phyloP scores from a whole-genome alignment of 2,888 invertebrate genomes.

The Catotricha subobsoleta region DNA sequence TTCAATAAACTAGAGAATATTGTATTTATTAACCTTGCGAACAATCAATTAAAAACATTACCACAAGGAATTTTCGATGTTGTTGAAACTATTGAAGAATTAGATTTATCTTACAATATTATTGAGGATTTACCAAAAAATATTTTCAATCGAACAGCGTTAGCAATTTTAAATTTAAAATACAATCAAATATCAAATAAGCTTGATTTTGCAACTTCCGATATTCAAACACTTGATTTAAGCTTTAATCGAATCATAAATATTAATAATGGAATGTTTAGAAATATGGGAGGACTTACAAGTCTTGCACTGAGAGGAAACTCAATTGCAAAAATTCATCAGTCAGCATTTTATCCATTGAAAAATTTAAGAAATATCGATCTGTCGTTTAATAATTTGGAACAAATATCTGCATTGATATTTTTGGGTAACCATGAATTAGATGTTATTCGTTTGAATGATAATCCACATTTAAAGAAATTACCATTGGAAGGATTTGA shows the following conservation, averaged over 20 bases:
- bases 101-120: constrained; percentile 53
- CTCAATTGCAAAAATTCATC: constrained; percentile 45
- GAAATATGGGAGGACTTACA: constrained; percentile 41
- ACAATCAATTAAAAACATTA: constrained; percentile 42
- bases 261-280: constrained; percentile 46
- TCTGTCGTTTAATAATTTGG: constrained; percentile 52
- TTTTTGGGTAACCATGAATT: constrained; percentile 51
- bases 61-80: constrained; percentile 35
- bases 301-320: constrained; percentile 52
- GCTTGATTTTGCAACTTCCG: constrained; percentile 39
- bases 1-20: constrained; percentile 46
- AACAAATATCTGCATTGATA: constrained; percentile 45
- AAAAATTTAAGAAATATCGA: constrained; percentile 50
- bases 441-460: constrained; percentile 49
- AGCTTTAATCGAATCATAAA: constrained; percentile 47
- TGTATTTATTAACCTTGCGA: constrained; percentile 47
- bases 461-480: constrained; percentile 47
- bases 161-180: constrained; percentile 49
- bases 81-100: constrained; percentile 45
- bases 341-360: constrained; percentile 47
- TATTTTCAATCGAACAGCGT: constrained; percentile 46
- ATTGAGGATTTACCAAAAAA: constrained; percentile 42
- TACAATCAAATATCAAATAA: constrained; percentile 48
- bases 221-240: constrained; percentile 47
- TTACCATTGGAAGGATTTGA: constrained; percentile 49